Evolutionary conservation across 2,797 vertebrate species (phyloP), one percentile per base, ranked within the genome.

Genomic region (Ceyx erithaca): DNA sequence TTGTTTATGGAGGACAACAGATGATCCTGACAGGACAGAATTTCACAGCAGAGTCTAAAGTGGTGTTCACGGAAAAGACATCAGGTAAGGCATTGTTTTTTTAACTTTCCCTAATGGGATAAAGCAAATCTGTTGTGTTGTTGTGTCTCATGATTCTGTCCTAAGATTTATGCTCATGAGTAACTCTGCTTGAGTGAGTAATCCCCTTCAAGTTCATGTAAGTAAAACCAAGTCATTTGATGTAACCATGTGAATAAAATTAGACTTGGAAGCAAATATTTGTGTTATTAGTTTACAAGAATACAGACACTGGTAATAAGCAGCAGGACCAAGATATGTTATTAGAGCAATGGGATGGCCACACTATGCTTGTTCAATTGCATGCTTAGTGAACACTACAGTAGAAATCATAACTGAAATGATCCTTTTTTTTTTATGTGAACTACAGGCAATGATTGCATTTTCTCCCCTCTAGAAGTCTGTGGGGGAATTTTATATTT

Each of bases 21-120:
- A 99, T 99, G 99, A 98, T 99, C 90, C 98, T 99, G n/a, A 99
- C 98, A 0, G 99, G 99, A 48, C 99, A 99, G 80, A 99, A 99
- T 89, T 99, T 99, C 95, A 99, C 98, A 2, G 98, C 98, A 1
- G 99, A 99, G 95, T 99, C 99, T 93, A 99, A 98, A 94, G 99
- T 99, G 70, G 96, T 99, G 76, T 99, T 99, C 92, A 99, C 98
- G 15, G 99, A 99, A 97, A 99, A 99, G 97, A 98, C 98, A 23
- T 98, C 98, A 97, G 98, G 99, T 99, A 93, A 98, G 98, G 49
- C 45, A n/a, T n/a, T 15, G 4, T 20, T 28, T 79, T 61, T 6
- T 21, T 41, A 33, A 46, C 62, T 17, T 40, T 41, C 8, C 9
- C 6, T 30, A 11, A 41, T 1, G 7, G 41, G 22, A 14, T 64